Base-by-base conservation (phyloP, 2,888 invertebrate genomes). In the Drosophila lacicola region DNA sequence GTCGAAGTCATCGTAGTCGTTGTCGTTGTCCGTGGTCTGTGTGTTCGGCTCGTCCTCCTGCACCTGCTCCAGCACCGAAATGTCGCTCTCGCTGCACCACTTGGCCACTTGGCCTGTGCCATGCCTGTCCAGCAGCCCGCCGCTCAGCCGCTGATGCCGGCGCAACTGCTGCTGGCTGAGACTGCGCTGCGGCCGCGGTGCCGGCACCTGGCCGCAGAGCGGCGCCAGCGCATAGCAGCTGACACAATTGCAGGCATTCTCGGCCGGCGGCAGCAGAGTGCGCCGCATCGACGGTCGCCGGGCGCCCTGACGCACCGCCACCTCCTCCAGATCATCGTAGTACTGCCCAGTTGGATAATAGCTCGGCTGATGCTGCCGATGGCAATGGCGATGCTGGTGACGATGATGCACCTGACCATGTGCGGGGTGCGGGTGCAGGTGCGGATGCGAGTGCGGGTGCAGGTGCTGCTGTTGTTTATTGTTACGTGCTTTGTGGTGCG, bases 11-110 rank as follows among this genome's bases (percentile, higher is more conserved):
- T 90, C 89, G 72, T 80, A 85, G 13, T 75, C 82, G 70, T 88
- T 70, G 70, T 72, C 78, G 72, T 82, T 82, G 37, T 70, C 78
- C 8, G 60, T 69, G 11, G 69, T 62, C 49, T 49, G 19, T 44
- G 54, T 63, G 49, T 11, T 66, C 29, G 61, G 65, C 45, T 68
- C 78, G 41, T 81, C 76, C 61, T 79, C 77, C 44, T 72, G 80
- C 70, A 76, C 86, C 69, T 78, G 84, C 49, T 85, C 85, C 67
- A 86, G 89, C 82, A 86, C 85, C 41, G 85, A 86, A 17, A 92
- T 83, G 70, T 92, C 92, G 76, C 91, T 92, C 83, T 92, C 92
- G 77, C 92, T 92, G 65, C 91, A 91, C 91, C 92, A 92, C 74
- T 91, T 92, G 66, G 88, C 79, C 72, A 91, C 78, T 17, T 17